A percentile compares a stretch with the other conserved stretches of the same genome.
Evolutionary conservation across 2,888 invertebrate genomes (phyloP).

Genomic region (Sphaeridia pumilis): DNA sequence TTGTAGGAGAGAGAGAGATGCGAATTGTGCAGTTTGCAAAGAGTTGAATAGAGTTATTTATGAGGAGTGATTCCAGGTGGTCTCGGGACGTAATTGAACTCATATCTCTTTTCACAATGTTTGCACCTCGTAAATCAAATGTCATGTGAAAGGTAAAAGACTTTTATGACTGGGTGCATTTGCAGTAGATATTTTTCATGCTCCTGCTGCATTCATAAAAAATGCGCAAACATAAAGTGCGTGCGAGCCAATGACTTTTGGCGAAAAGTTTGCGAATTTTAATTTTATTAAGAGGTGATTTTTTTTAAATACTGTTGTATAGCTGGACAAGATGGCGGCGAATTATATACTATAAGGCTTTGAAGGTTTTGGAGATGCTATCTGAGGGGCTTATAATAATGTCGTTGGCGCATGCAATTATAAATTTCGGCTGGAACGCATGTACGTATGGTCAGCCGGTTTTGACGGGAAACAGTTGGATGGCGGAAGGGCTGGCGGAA

Average conservation of each 20-base stretch:
- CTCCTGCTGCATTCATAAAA: neutral
- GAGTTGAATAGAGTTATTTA: constrained; percentile 1
- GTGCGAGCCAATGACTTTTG: neutral
- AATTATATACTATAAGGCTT: neutral
- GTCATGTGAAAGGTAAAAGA: neutral
- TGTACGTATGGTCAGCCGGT: no score
- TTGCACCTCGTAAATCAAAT: constrained; percentile 2
- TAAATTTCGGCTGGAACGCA: no score
- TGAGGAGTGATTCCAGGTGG: neutral
- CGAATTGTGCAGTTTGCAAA: no score
- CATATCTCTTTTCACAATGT: neutral
- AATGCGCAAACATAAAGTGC: neutral
- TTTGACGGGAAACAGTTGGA: no score
- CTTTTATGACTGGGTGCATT: neutral
- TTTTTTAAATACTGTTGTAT: neutral
- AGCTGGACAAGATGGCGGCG: neutral
- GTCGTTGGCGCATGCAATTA: no score
- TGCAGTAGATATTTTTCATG: neutral
- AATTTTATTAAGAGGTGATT: neutral
- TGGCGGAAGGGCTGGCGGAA: no score
- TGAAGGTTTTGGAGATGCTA: neutral
- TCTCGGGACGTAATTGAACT: neutral
- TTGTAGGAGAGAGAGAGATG: no score
- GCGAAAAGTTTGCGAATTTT: neutral
- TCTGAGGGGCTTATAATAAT: no score